These are phyloP conservation scores for Phylloscopus trochilus DNA, from an alignment of 2,113 vertebrate species.

Conservation along the genomic window DNA sequence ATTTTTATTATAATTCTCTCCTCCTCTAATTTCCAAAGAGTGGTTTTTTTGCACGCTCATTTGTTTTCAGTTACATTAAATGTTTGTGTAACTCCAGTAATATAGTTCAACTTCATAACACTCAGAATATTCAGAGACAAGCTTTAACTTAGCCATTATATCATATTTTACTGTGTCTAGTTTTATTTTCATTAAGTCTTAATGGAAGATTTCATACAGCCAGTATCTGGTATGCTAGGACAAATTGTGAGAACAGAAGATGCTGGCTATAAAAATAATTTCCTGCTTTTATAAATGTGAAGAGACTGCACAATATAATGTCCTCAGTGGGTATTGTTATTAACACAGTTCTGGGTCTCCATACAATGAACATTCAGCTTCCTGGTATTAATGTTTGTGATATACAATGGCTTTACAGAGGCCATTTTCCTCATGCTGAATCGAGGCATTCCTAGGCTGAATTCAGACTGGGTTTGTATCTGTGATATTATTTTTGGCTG, in stretches of 20 bases:
- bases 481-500: neutral
- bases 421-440: neutral
- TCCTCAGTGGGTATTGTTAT: neutral
- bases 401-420: neutral
- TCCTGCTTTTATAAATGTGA: neutral
- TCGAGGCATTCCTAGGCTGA: neutral
- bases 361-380: neutral
- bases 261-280: constrained; percentile 20
- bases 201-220: neutral
- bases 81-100: neutral
- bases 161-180: neutral
- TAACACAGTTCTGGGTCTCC: neutral
- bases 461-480: neutral
- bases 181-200: neutral
- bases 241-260: neutral
- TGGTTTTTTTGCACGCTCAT: neutral
- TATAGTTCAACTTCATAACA: neutral
- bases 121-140: neutral
- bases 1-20: neutral
- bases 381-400: neutral
- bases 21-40: neutral
- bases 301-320: neutral
- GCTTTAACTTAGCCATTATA: neutral
- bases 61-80: neutral
- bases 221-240: neutral